Percentiles rank a stretch among this genome's conserved stretches.
Conservation (phyloP, 2,113 vertebrate genomes). For the Shinisaurus crocodilurus region DNA sequence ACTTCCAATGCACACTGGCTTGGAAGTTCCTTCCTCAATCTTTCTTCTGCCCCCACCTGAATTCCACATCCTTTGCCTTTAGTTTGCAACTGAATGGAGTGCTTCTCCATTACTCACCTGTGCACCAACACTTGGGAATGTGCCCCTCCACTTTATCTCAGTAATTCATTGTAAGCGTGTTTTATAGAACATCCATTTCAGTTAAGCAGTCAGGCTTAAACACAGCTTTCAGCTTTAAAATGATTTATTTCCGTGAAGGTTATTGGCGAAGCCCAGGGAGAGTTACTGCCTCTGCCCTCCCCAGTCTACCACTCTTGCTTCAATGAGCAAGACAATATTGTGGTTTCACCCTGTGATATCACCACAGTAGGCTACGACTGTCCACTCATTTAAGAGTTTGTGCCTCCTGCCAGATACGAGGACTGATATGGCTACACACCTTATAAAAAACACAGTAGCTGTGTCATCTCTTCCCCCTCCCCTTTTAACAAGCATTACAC, state of each 20-base stretch:
- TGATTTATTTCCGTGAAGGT: constrained; percentile 14
- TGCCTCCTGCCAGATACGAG: constrained; percentile 4
- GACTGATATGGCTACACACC: constrained; percentile 2
- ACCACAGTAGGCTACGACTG: constrained; percentile 11
- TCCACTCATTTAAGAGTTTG: neutral
- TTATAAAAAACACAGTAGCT: neutral
- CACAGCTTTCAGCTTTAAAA: constrained; percentile 19
- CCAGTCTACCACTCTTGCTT: neutral
- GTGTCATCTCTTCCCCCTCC: constrained; percentile 2
- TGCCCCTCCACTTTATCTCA: accelerated
- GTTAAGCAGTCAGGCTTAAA: constrained; percentile 21
- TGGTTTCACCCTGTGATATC: neutral
- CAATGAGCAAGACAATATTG: neutral
- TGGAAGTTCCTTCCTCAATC: neutral
- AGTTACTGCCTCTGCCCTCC: neutral
- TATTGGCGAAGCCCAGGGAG: neutral
- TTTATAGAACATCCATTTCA: neutral
- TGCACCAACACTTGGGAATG: neutral
- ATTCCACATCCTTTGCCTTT: neutral
- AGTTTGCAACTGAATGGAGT: neutral
- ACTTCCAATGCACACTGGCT: neutral
- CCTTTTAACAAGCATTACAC: accelerated
- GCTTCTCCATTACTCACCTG: neutral
- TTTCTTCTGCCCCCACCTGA: neutral
- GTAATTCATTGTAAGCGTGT: neutral